These are phyloP conservation scores for Drosophila demipolita DNA, from an alignment of 2,888 invertebrate species.

Conservation along the genomic window DNA sequence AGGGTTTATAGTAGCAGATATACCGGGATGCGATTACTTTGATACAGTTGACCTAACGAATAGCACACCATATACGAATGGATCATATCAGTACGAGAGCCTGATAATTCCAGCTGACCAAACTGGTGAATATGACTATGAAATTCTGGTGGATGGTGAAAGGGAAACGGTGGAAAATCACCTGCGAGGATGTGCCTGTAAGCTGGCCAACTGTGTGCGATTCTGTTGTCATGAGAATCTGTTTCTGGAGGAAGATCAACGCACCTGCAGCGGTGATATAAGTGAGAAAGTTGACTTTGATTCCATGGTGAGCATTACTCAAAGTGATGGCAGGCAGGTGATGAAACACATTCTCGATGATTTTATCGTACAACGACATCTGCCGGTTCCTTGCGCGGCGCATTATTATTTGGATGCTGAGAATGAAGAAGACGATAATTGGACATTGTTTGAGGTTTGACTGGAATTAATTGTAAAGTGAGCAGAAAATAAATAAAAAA, in stretches of 20 bases:
- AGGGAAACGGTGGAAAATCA: conserved; percentile 30
- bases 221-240: conserved; percentile 65
- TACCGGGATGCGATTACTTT: conserved; percentile 61
- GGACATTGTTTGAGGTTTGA: conserved; percentile 45
- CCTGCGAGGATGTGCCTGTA: conserved; percentile 73
- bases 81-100: conserved; percentile 64
- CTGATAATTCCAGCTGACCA: conserved; percentile 58
- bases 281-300: neutral
- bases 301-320: conserved; percentile 34
- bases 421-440: conserved; percentile 17
- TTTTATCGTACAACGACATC: conserved; percentile 38
- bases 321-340: conserved; percentile 11
- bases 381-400: conserved; percentile 41
- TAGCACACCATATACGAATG: conserved; percentile 44
- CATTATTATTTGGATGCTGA: conserved; percentile 31
- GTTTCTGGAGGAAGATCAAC: neutral
- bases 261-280: conserved; percentile 18
- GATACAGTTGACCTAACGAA: conserved; percentile 69
- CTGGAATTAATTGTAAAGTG: too few species aligned
- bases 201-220: conserved; percentile 78
- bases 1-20: conserved; percentile 6
- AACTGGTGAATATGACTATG: conserved; percentile 58
- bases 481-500: neutral
- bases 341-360: conserved; percentile 20
- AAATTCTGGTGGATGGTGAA: conserved; percentile 25